These are phyloP conservation scores for Myotis vivesi DNA, from an alignment of 2,797 vertebrate genomes.

Conservation along the genomic window DNA sequence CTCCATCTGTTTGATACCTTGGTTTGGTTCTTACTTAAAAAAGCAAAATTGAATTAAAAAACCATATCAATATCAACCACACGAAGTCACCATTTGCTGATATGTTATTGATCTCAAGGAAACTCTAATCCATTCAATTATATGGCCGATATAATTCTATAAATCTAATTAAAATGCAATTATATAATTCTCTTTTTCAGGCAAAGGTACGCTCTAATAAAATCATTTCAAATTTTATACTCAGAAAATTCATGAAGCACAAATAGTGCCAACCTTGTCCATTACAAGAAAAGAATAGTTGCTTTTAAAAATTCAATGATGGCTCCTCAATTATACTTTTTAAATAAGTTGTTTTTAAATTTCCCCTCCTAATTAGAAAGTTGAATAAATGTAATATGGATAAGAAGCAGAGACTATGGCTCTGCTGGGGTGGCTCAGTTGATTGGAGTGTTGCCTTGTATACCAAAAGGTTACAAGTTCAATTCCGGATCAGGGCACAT, in stretches of 20 bases:
- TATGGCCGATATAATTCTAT: background rate
- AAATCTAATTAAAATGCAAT: conserved; percentile 35
- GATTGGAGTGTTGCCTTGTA: background rate
- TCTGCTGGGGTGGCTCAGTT: background rate
- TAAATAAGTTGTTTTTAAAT: conserved; percentile 28
- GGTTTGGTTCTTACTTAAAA: conserved; percentile 15
- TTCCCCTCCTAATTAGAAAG: conserved; percentile 32
- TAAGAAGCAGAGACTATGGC: background rate
- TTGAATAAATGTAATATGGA: background rate
- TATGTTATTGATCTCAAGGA: conserved; percentile 10
- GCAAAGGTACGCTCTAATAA: conserved; percentile 31
- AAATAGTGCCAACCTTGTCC: background rate
- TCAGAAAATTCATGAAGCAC: conserved; percentile 10
- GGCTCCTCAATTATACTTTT: background rate
- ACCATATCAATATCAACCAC: background rate
- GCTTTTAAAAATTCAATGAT: background rate
- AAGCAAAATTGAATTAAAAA: conserved; percentile 34
- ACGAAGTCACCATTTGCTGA: background rate
- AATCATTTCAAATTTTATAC: conserved; percentile 36
- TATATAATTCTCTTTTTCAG: conserved; percentile 1
- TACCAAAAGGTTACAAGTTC: background rate
- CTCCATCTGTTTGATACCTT: conserved; percentile 16
- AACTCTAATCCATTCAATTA: background rate
- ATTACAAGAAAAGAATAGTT: background rate
- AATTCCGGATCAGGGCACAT: background rate